phyloP scores from a whole-genome alignment of 2,888 invertebrate species.

The Pheosia tremula region DNA sequence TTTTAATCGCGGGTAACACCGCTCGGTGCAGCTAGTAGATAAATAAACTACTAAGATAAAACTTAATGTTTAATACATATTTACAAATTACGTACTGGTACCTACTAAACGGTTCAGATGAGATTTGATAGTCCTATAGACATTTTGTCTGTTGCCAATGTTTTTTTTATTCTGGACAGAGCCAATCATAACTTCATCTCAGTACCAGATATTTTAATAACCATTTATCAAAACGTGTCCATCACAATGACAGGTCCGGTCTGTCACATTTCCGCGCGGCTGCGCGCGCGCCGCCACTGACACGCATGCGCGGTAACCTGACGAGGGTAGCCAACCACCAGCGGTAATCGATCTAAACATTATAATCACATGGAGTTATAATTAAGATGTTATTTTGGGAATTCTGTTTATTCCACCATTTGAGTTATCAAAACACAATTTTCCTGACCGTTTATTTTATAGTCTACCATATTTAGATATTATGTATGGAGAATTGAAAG shows the following conservation, averaged over 20 bases:
- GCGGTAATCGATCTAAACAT: conserved; percentile 4
- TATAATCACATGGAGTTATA: conserved; percentile 5
- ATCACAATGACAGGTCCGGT: conserved; percentile 27
- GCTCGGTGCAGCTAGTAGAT: too few relatives aligned
- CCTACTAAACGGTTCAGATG: too few relatives aligned
- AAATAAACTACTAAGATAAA: too few relatives aligned
- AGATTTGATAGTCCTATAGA: too few relatives aligned
- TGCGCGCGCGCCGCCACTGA: conserved; percentile 52
- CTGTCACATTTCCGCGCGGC: conserved; percentile 43
- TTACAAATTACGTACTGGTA: too few relatives aligned
- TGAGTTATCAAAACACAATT: not conserved
- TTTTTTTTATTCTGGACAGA: not conserved
- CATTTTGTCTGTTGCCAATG: too few relatives aligned
- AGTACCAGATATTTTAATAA: conserved; percentile 13
- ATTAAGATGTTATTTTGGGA: conserved; percentile 1
- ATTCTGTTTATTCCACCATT: not conserved
- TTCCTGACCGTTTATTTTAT: not conserved
- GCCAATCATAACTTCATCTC: not conserved
- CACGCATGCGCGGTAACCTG: conserved; percentile 33
- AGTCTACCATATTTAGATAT: too few relatives aligned
- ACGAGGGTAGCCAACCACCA: conserved; percentile 37
- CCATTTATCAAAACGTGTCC: conserved; percentile 6
- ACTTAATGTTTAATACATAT: too few relatives aligned
- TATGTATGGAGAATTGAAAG: too few relatives aligned
- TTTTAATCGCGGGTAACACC: too few relatives aligned